Conservation (phyloP, 2,888 invertebrate species). For the Drosophila mayaguana region DNA sequence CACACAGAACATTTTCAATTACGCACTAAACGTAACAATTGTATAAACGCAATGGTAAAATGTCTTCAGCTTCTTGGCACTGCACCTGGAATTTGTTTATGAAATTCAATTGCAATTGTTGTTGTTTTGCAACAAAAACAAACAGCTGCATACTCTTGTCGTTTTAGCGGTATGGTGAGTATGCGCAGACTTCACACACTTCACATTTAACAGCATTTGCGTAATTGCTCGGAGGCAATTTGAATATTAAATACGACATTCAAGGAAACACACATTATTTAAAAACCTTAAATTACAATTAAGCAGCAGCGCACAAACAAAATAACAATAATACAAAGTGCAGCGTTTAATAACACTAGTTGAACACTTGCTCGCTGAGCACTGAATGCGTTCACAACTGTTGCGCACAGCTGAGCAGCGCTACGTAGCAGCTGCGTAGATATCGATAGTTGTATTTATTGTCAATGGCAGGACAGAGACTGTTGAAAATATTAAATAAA, state of each 20-base stretch:
- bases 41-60: slow-evolving; percentile 22
- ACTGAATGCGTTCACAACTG: slow-evolving; percentile 32
- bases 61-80: slow-evolving; percentile 9
- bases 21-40: slow-evolving; percentile 39
- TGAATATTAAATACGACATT: not conserved
- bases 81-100: slow-evolving; percentile 47
- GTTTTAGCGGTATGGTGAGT: slow-evolving; percentile 27
- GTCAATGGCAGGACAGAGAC: not conserved
- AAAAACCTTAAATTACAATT: slow-evolving; percentile 9
- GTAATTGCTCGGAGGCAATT: not conserved
- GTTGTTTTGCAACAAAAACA: slow-evolving; percentile 35
- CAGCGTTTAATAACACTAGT: slow-evolving; percentile 27
- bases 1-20: slow-evolving; percentile 19
- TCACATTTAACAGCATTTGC: not conserved
- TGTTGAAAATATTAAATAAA: not conserved
- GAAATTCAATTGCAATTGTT: slow-evolving; percentile 33
- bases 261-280: not conserved
- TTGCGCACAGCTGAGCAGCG: slow-evolving; percentile 38
- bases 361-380: slow-evolving; percentile 4
- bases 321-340: slow-evolving; percentile 30
- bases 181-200: slow-evolving; percentile 5
- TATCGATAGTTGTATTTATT: slow-evolving; percentile 16
- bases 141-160: slow-evolving; percentile 35
- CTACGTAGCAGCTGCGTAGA: not conserved
- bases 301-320: slow-evolving; percentile 36